A percentile compares a stretch with the other conserved stretches of the same genome.
These are phyloP conservation scores for Trachelus stipa DNA, from an alignment of 2,888 invertebrate species.

Conservation along the genomic window DNA sequence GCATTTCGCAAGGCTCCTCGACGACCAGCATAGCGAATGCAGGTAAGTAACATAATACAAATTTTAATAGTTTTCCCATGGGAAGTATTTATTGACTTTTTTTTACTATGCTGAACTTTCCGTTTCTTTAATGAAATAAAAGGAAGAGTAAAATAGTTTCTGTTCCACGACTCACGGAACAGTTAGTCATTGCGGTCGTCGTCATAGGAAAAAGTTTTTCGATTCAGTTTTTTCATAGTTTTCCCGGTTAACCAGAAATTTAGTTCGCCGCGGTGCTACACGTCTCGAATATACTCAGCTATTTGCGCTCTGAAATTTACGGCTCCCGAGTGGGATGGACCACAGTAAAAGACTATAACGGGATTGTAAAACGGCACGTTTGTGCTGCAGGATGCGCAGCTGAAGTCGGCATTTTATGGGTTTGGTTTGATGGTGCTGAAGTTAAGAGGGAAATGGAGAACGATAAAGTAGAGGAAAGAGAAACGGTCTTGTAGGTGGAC, in stretches of 20 bases:
- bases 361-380: slow-evolving; percentile 52
- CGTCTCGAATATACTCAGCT: slow-evolving; percentile 50
- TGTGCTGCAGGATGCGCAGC: slow-evolving; percentile 30
- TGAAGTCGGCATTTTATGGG: slow-evolving; percentile 53
- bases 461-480: neutral
- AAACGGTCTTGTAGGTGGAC: slow-evolving; percentile 23
- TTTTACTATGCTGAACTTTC: too few species aligned
- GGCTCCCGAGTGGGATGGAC: slow-evolving; percentile 48
- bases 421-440: slow-evolving; percentile 48
- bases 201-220: too few species aligned
- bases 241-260: slow-evolving; percentile 43
- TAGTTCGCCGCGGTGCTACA: slow-evolving; percentile 37
- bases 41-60: too few species aligned
- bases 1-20: too few species aligned
- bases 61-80: too few species aligned
- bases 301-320: slow-evolving; percentile 54
- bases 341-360: slow-evolving; percentile 35
- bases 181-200: too few species aligned
- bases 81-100: too few species aligned
- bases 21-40: too few species aligned
- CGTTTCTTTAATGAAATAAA: too few species aligned
- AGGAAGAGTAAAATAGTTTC: too few species aligned
- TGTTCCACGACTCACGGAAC: too few species aligned
- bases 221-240: slow-evolving; percentile 29
- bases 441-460: slow-evolving; percentile 43